These are phyloP conservation scores for Anarhynchus alexandrinus DNA, from an alignment of 2,113 vertebrate genomes.

Conservation along the genomic window DNA sequence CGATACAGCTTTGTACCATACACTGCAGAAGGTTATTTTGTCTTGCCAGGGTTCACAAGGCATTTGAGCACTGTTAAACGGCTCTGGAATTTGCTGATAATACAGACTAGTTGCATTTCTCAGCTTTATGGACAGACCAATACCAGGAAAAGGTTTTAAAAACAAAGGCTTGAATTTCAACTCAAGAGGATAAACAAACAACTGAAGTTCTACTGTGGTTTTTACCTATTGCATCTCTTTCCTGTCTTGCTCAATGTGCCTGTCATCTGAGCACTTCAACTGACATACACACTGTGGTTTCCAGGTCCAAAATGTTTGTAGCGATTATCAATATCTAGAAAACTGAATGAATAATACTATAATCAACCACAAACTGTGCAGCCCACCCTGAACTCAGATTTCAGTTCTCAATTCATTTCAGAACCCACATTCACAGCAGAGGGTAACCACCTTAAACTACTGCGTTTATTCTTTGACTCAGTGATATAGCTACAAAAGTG, in stretches of 20 bases:
- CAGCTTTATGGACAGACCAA: background rate
- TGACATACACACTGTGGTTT: slow-evolving; percentile 4
- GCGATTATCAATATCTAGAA: slow-evolving; percentile 45
- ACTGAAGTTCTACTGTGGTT: slow-evolving; percentile 31
- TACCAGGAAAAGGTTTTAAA: slow-evolving; percentile 8
- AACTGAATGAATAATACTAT: background rate
- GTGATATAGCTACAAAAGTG: background rate
- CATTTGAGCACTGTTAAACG: background rate
- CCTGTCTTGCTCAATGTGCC: background rate
- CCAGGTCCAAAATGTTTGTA: background rate
- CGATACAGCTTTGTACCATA: background rate
- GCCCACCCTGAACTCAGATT: background rate
- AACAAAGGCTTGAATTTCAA: slow-evolving; percentile 6
- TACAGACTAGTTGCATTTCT: background rate
- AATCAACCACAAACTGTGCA: background rate
- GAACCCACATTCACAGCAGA: background rate
- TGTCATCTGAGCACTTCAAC: background rate
- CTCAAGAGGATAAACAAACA: slow-evolving; percentile 17
- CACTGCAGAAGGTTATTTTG: background rate
- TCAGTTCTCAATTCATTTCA: slow-evolving; percentile 1
- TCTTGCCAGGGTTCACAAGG: background rate
- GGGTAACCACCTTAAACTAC: background rate
- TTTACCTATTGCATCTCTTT: slow-evolving; percentile 50
- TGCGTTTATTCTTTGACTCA: background rate
- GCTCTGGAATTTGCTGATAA: slow-evolving; percentile 19